Percentiles rank a stretch among this genome's conserved stretches.
phyloP scores from a whole-genome alignment of 2,113 vertebrate species.

The Stictonetta naevosa region DNA sequence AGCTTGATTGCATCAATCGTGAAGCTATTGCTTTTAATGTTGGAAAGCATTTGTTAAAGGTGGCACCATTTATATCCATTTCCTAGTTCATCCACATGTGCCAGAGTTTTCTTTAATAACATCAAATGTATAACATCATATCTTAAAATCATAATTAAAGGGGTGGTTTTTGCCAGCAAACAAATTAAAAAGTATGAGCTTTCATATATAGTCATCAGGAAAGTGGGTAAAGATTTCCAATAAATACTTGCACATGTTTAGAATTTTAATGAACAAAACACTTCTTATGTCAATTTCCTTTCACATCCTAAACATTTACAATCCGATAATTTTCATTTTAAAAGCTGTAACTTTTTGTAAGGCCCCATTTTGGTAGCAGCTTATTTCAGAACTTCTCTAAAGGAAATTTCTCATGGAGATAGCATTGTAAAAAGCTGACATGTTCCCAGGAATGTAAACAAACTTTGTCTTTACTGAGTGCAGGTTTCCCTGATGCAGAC shows the following conservation, averaged over 20 bases:
- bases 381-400: neutral
- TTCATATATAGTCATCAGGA: neutral
- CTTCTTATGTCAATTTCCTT: neutral
- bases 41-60: conserved; percentile 13
- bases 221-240: neutral
- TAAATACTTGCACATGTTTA: neutral
- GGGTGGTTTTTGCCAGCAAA: neutral
- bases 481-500: neutral
- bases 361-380: neutral
- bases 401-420: neutral
- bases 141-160: conserved; percentile 10
- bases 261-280: neutral
- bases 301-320: neutral
- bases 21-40: neutral
- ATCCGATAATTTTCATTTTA: neutral
- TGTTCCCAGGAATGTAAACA: neutral
- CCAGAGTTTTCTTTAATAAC: neutral
- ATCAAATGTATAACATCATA: neutral
- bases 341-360: neutral
- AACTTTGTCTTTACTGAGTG: neutral
- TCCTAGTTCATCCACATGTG: neutral
- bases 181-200: conserved; percentile 5
- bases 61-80: conserved; percentile 35
- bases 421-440: neutral
- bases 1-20: neutral